Base-by-base conservation (phyloP, 2,797 vertebrate genomes). In the Xenopus petersii region DNA sequence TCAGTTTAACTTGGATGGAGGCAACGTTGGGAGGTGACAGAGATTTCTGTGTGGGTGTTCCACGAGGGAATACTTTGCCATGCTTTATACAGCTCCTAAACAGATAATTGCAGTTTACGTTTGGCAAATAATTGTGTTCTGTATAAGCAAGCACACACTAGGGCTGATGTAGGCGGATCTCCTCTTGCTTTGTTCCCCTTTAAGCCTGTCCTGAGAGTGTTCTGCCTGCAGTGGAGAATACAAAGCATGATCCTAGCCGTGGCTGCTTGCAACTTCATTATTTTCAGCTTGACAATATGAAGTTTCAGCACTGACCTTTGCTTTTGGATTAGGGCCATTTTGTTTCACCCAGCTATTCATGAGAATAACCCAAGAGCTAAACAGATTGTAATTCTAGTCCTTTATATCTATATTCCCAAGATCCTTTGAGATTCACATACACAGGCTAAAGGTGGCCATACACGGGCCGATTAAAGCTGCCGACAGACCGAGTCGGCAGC, bases 91-190 rank as follows among this genome's bases (percentile, higher is more conserved):
- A 64, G 66, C 76, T 74, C 65, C 70, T 73, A 79, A 79, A 66
- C 73, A 79, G 76, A 73, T 79, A 74, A 79, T 79, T 74, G 62
- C 67, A 73, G 71, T 79, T 79, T 79, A 70, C 66, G 64, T 17
- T 74, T 79, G 71, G 67, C 66, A 74, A 49, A 61, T 74, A 79
- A 74, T 79, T 69, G 67, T 33, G 70, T 51, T 69, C 36, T 8
- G 16, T 79, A 58, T 60, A 79, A 56, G 67, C 71, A 60, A 60
- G 33, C 24, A n/a, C 64, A 17, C 61, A 58, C 67, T 64, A 26
- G 59, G 36, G 56, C 17, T 0, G 47, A 30, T 30, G 71, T 59
- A 55, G 66, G 71, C 47, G 33, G 71, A 33, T 70, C 60, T 63
- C 71, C 59, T 42, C 24, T 59, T 64, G 42, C 60, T 61, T 46